Conservation (phyloP, 2,797 vertebrate species). For the Arctocebus calabarensis region DNA sequence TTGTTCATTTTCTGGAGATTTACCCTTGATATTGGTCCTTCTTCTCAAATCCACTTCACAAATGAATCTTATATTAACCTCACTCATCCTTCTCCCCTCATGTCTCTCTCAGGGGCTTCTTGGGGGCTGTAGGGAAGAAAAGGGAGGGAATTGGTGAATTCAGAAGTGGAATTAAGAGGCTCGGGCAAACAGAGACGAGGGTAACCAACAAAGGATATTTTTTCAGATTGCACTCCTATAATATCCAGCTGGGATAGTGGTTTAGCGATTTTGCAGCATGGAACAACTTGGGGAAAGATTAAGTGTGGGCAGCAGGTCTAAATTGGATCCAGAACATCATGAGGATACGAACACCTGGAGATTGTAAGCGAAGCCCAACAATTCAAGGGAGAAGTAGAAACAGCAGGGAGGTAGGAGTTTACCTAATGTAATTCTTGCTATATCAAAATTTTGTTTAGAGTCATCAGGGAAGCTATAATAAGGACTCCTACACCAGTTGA, state of each 20-base stretch:
- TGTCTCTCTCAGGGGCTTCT: background rate
- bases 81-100: conserved; percentile 18
- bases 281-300: background rate
- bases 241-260: background rate
- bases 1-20: conserved; percentile 61
- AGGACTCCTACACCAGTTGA: background rate
- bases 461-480: background rate
- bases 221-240: conserved; percentile 29
- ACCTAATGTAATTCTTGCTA: background rate
- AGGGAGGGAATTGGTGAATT: background rate
- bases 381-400: background rate
- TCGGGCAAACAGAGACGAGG: background rate
- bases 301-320: background rate
- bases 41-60: background rate
- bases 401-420: background rate
- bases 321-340: background rate
- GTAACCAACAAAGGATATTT: background rate
- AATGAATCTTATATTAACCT: conserved; percentile 55
- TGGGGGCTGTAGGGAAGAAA: background rate
- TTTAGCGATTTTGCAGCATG: conserved; percentile 10
- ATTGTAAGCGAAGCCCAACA: background rate
- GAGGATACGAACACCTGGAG: background rate
- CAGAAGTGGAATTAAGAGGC: background rate
- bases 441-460: background rate
- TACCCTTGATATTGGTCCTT: conserved; percentile 41